Conservation (phyloP, 2,797 vertebrate genomes). For the Eutrigla gurnardus region DNA sequence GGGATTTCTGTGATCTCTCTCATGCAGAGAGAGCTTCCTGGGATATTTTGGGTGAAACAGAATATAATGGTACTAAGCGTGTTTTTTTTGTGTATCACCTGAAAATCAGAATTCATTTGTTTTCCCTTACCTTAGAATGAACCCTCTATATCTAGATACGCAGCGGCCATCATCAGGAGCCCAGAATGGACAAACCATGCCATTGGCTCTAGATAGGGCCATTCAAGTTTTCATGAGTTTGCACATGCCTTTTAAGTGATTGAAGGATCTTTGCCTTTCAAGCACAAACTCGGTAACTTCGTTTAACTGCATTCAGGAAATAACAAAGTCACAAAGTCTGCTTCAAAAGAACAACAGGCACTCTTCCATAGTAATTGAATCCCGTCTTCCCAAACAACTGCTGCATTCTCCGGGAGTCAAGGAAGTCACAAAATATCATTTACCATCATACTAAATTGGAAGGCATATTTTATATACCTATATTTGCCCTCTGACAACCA, state of each 20-base stretch:
- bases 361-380: slow-evolving; percentile 55
- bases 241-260: background rate
- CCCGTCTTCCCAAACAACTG: slow-evolving; percentile 32
- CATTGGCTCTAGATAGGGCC: too few relatives aligned
- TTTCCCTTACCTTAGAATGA: too few relatives aligned
- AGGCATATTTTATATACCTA: slow-evolving; percentile 31
- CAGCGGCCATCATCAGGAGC: too few relatives aligned
- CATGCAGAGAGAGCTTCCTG: too few relatives aligned
- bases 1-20: background rate
- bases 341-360: slow-evolving; percentile 39
- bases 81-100: too few relatives aligned
- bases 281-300: slow-evolving; percentile 37
- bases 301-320: slow-evolving; percentile 48
- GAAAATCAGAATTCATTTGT: too few relatives aligned
- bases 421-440: slow-evolving; percentile 51
- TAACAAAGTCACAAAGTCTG: slow-evolving; percentile 47
- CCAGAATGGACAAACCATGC: too few relatives aligned
- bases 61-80: too few relatives aligned
- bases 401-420: slow-evolving; percentile 37
- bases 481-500: slow-evolving; percentile 56
- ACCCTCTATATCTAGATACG: too few relatives aligned
- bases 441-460: slow-evolving; percentile 29
- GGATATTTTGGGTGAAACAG: too few relatives aligned
- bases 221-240: background rate
- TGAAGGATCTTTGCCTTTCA: slow-evolving; percentile 34